Conservation (phyloP, 2,888 invertebrate species). For the Carpatolechia fugitivella region DNA sequence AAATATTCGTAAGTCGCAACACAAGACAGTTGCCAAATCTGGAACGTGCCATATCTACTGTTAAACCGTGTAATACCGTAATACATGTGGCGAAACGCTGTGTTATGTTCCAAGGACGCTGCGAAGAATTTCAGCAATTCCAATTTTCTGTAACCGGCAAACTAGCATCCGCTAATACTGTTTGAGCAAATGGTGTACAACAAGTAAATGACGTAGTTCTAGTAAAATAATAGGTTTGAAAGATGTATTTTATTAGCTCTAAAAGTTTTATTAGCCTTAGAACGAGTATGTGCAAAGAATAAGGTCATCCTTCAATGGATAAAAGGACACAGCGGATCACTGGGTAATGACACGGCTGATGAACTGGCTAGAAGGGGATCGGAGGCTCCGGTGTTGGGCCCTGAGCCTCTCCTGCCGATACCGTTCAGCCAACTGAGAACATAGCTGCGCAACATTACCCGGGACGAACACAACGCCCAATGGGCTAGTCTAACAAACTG, state of each 20-base stretch:
- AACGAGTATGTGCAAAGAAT: no score
- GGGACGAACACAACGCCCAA: no score
- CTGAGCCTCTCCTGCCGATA: no score
- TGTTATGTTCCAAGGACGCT: constrained; percentile 18
- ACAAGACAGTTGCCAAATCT: constrained; percentile 8
- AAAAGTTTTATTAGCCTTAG: no score
- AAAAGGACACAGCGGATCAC: no score
- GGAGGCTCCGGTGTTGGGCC: no score
- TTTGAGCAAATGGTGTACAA: not conserved
- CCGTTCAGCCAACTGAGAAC: no score
- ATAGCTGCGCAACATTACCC: no score
- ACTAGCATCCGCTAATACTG: not conserved
- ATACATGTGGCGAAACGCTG: not conserved
- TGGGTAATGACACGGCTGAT: no score
- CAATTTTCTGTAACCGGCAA: not conserved
- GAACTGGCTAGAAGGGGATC: no score
- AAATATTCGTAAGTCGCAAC: constrained; percentile 11
- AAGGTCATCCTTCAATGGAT: no score
- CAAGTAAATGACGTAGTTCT: not conserved
- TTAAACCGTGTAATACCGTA: constrained; percentile 5
- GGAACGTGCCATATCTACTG: constrained; percentile 6
- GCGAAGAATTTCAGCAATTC: constrained; percentile 13
- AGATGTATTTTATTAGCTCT: not conserved
- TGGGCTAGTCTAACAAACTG: no score
- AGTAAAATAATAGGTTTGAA: not conserved